Conservation (phyloP, 2,113 vertebrate species). For the Calyptomena viridis region DNA sequence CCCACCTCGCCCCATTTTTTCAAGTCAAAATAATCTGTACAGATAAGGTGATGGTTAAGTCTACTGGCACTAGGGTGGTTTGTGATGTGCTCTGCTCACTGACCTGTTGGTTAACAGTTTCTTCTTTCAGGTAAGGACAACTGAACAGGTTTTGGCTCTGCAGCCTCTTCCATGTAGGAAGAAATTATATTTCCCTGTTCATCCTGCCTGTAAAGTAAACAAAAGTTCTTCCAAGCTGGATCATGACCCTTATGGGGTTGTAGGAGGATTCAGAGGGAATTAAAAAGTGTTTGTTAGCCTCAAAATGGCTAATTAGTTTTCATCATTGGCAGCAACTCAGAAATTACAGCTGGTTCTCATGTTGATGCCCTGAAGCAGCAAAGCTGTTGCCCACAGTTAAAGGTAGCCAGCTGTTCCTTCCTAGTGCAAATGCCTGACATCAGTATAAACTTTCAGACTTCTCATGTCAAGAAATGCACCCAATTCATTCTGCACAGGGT, state of each 20-base stretch:
- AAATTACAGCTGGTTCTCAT: constrained; percentile 7
- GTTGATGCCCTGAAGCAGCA: background rate
- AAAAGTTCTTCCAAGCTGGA: background rate
- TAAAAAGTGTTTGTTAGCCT: background rate
- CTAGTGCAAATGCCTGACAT: background rate
- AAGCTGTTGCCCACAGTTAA: background rate
- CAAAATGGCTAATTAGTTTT: constrained; percentile 13
- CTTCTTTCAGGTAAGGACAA: background rate
- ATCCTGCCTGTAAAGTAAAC: background rate
- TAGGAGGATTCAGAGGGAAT: background rate
- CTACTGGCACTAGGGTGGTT: background rate
- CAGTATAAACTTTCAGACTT: background rate
- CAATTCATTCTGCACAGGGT: background rate
- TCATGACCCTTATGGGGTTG: background rate
- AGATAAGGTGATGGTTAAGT: background rate
- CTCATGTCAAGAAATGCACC: background rate
- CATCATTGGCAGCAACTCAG: constrained; percentile 5
- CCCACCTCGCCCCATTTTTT: accelerated
- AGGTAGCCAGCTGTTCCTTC: background rate
- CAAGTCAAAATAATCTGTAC: background rate
- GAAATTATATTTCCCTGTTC: background rate
- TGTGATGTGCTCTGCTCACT: background rate
- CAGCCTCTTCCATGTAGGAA: background rate
- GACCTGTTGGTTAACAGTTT: background rate
- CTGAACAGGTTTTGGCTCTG: background rate